Evolutionary conservation across 2,888 invertebrate species (phyloP), one percentile per base, ranked within the genome.

Genomic region (Morpho helenor): DNA sequence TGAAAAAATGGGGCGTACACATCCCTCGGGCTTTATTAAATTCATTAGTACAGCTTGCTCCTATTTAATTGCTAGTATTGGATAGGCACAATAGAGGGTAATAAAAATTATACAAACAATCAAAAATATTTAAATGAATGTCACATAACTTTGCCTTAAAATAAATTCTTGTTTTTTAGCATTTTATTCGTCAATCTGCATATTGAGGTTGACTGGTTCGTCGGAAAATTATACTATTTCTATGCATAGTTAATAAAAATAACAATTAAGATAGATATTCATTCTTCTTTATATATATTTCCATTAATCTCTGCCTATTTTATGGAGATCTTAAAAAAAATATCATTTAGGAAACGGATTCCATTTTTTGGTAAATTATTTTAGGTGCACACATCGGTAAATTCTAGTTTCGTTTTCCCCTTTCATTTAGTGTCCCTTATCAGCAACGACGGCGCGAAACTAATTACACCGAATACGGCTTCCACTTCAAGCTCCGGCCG

Each of bases 1-100:
- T 82, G 84, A 88, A 89, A 88, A 88, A 89, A 86, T 82, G 75
- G 85, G 87, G 87, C 80, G 81, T 48, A 51, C 70, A 76, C 77
- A 64, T 82, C 84, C 83, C 82, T 77, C 66, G 71, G 69, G 72
- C 76, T 79, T 80, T 87, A 89, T 86, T 88, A 84, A 86, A 85
- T 82, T 80, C 76, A 67, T 71, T 76, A 69, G 66, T 77, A 77
- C 77, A 75, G 75, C 71, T 72, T 80, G 79, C 76, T 77, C 68
- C 66, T 57, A 41, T 58, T 56, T 63, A 60, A 63, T 63, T 63
- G 55, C 50, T 60, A 52, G 55, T 44, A 9, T 43, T 10, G 22
- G 23, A 31, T 31, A 31, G 31, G 31, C 31, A 31, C 31, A 31
- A 31, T 31, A 31, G 31, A 31, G 2, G 31, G 31, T 31, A 31